Evolutionary conservation across 2,888 invertebrate species (phyloP).

Genomic region (Endotricha flammealis): DNA sequence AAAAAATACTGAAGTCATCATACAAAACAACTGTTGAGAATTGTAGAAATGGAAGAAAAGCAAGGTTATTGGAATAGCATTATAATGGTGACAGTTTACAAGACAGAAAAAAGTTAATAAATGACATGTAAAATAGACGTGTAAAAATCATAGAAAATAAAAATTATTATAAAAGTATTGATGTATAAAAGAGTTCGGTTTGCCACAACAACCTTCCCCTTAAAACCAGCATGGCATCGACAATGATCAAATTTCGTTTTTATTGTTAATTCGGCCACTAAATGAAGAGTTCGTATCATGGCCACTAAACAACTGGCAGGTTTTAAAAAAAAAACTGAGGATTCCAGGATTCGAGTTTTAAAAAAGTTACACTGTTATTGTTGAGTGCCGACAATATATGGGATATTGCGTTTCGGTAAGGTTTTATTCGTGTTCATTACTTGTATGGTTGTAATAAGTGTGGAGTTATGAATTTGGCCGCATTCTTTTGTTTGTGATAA

Average conservation of each 20-base stretch:
- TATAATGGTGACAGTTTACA: too few species aligned
- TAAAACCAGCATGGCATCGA: slow-evolving; percentile 51
- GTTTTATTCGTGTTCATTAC: not conserved
- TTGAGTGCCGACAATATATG: slow-evolving; percentile 16
- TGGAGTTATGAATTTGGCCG: too few species aligned
- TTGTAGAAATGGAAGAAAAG: too few species aligned
- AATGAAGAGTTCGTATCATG: slow-evolving; percentile 63
- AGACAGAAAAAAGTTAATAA: too few species aligned
- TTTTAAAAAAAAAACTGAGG: slow-evolving; percentile 34
- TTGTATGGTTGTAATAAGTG: not conserved
- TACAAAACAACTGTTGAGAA: too few species aligned
- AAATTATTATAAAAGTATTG: too few species aligned
- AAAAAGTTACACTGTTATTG: slow-evolving; percentile 8
- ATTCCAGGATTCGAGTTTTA: slow-evolving; percentile 45
- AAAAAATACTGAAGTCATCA: too few species aligned
- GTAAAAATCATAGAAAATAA: too few species aligned
- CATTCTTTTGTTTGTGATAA: too few species aligned
- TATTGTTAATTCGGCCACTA: slow-evolving; percentile 71
- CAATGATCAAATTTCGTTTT: slow-evolving; percentile 78
- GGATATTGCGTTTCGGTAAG: slow-evolving; percentile 12
- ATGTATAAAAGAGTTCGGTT: too few species aligned
- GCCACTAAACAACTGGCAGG: slow-evolving; percentile 55
- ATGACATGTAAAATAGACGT: too few species aligned
- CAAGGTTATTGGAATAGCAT: too few species aligned
- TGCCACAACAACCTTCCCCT: slow-evolving; percentile 50